These are phyloP conservation scores for Thunnus albacares DNA, from an alignment of 2,797 vertebrate species.

Conservation along the genomic window DNA sequence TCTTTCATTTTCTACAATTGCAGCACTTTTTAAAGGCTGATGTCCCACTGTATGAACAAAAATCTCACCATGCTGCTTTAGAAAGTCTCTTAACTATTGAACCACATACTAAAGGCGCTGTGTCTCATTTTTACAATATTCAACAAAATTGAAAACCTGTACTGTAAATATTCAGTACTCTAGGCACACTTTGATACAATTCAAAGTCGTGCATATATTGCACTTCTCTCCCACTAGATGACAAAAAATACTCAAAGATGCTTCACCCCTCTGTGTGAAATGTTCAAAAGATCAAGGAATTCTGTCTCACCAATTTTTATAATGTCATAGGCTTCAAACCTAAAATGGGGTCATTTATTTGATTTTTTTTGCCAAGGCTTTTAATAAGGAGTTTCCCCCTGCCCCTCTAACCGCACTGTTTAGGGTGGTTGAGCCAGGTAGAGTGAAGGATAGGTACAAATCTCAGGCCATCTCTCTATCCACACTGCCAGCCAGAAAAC, in stretches of 20 bases:
- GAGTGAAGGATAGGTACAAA: neutral
- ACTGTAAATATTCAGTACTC: too few relatives aligned
- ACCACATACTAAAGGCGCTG: neutral
- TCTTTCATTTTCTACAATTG: neutral
- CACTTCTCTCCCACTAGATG: too few relatives aligned
- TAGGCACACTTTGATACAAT: too few relatives aligned
- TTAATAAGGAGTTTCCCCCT: neutral
- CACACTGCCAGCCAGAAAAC: neutral
- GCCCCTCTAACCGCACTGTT: neutral
- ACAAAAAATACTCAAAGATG: too few relatives aligned
- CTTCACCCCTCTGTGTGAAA: too few relatives aligned
- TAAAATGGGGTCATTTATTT: too few relatives aligned
- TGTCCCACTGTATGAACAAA: neutral
- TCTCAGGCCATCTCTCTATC: neutral
- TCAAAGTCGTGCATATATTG: too few relatives aligned
- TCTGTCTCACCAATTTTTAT: too few relatives aligned
- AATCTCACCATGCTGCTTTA: neutral
- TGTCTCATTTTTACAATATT: too few relatives aligned
- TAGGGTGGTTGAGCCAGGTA: neutral
- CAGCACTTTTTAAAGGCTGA: neutral
- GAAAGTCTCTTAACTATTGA: neutral
- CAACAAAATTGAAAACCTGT: too few relatives aligned
- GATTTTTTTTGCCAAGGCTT: neutral
- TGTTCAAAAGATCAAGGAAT: too few relatives aligned
- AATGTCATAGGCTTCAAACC: too few relatives aligned